These are phyloP conservation scores for fruit fly (Drosophila melanogaster) DNA, from an alignment of 1,140 invertebrate species.

Conservation along the genomic window DNA sequence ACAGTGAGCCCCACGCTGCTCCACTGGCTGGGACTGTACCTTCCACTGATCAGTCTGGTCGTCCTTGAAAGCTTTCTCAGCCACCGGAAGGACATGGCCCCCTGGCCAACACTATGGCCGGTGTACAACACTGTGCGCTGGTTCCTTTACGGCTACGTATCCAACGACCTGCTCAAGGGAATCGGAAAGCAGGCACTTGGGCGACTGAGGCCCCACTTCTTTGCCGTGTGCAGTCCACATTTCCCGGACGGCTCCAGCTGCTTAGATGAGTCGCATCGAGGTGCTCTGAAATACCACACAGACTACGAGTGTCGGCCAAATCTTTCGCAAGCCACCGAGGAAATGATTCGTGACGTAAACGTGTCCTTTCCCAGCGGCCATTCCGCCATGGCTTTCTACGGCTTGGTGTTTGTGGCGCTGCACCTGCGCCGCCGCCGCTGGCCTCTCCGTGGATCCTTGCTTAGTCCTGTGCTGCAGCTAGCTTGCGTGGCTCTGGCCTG, in stretches of 20 bases:
- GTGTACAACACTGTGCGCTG: constrained; percentile 89
- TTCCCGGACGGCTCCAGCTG: constrained; percentile 73
- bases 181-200: constrained; percentile 96
- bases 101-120: constrained; percentile 85
- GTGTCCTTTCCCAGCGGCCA: constrained; percentile 93
- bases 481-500: constrained; percentile 85
- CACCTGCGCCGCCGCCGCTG: constrained; percentile 88
- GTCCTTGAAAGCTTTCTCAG: constrained; percentile 30
- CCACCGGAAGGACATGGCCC: background rate
- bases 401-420: constrained; percentile 91
- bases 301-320: constrained; percentile 86
- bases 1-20: constrained; percentile 86
- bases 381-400: constrained; percentile 91
- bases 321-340: constrained; percentile 82
- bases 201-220: constrained; percentile 95
- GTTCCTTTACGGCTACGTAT: constrained; percentile 92
- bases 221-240: constrained; percentile 89
- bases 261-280: constrained; percentile 79
- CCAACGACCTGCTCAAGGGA: constrained; percentile 92
- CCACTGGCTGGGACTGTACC: constrained; percentile 29
- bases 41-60: constrained; percentile 35
- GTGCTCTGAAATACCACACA: constrained; percentile 87
- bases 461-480: constrained; percentile 56
- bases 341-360: constrained; percentile 88
- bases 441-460: constrained; percentile 25